Percentiles rank a stretch among this genome's conserved stretches.
Conservation (phyloP, 1,140 invertebrate species). For the Oncopodura yosiiana region DNA sequence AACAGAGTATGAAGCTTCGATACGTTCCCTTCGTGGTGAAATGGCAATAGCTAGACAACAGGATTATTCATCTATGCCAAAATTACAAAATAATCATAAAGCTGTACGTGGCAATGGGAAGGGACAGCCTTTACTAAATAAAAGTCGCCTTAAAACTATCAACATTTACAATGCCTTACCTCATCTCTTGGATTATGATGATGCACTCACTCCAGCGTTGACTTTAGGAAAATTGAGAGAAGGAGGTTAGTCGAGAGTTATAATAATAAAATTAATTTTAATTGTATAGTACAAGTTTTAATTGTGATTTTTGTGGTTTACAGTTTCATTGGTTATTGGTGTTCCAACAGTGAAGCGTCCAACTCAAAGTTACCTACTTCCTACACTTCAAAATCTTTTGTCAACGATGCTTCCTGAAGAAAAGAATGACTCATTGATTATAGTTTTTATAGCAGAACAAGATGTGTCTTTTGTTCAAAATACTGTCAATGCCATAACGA, state of each 20-base stretch:
- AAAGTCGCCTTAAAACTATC: conserved; percentile 25
- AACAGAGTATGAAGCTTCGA: conserved; percentile 24
- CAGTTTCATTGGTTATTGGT: conserved; percentile 71
- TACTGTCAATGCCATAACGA: conserved; percentile 44
- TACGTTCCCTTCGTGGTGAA: conserved; percentile 23
- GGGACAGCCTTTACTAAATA: conserved; percentile 1
- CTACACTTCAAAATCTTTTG: conserved; percentile 78
- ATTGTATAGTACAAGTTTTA: background rate
- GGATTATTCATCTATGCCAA: background rate
- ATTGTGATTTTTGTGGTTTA: conserved; percentile 30
- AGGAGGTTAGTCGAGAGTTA: conserved; percentile 46
- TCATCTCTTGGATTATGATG: conserved; percentile 67
- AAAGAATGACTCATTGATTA: conserved; percentile 67
- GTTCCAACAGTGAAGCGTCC: conserved; percentile 81
- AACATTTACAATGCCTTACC: conserved; percentile 71
- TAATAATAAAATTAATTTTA: conserved; percentile 6
- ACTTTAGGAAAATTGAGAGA: conserved; percentile 60
- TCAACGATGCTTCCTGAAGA: conserved; percentile 67
- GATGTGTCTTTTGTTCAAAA: conserved; percentile 36
- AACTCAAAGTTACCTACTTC: conserved; percentile 76
- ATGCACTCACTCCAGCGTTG: conserved; percentile 66
- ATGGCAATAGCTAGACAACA: conserved; percentile 1
- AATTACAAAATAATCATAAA: background rate
- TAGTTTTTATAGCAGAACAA: conserved; percentile 79
- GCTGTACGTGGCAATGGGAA: background rate